These are phyloP conservation scores for Diaprepes abbreviatus DNA, from an alignment of 2,888 invertebrate species.

Conservation along the genomic window DNA sequence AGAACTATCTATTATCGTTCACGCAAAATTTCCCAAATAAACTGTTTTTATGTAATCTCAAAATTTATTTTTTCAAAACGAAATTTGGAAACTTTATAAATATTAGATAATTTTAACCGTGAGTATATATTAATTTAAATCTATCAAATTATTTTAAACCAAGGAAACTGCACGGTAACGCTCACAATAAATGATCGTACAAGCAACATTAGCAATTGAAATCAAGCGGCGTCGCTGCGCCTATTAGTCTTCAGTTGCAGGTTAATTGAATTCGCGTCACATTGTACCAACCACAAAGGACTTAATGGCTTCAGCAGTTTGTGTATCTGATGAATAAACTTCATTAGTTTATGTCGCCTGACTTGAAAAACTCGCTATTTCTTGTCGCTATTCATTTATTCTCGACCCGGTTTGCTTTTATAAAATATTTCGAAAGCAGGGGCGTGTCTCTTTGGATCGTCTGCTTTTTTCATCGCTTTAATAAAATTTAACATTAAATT, in stretches of 20 bases:
- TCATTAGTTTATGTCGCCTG: constrained; percentile 37
- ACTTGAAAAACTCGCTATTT: constrained; percentile 25
- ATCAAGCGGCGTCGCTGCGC: constrained; percentile 31
- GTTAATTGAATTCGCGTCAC: constrained; percentile 44
- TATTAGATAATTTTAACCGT: too few relatives aligned
- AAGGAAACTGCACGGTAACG: background rate
- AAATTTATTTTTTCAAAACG: too few relatives aligned
- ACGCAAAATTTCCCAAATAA: too few relatives aligned
- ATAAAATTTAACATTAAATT: too few relatives aligned
- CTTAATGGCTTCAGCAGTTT: constrained; percentile 44
- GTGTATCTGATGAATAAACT: constrained; percentile 41
- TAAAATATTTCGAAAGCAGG: constrained; percentile 13
- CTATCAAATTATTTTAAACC: too few relatives aligned
- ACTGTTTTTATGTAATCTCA: too few relatives aligned
- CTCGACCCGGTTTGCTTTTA: constrained; percentile 6
- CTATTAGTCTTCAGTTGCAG: constrained; percentile 45
- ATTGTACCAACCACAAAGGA: constrained; percentile 43
- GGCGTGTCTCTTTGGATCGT: background rate
- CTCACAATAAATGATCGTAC: constrained; percentile 4
- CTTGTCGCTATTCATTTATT: constrained; percentile 26
- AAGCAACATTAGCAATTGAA: constrained; percentile 43
- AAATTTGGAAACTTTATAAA: too few relatives aligned
- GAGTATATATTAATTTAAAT: too few relatives aligned
- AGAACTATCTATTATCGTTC: too few relatives aligned
- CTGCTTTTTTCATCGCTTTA: background rate